phyloP scores from a whole-genome alignment of 2,888 invertebrate species.

The Troides aeacus region DNA sequence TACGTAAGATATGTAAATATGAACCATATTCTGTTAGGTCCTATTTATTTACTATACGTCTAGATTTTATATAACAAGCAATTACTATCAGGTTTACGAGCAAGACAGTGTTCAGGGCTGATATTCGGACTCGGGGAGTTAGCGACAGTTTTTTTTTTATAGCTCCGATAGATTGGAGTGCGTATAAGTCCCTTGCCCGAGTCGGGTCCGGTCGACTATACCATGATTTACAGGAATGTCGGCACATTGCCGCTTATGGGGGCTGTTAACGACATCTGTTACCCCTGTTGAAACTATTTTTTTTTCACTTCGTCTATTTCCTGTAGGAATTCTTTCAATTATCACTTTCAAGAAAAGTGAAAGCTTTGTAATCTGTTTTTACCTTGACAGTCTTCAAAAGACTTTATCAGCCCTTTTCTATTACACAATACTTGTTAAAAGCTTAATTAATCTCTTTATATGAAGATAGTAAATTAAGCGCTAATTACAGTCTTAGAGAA shows the following conservation, averaged over 20 bases:
- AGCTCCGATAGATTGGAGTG: constrained; percentile 4
- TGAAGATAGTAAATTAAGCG: no score
- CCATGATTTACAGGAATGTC: constrained; percentile 14
- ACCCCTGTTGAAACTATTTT: neutral
- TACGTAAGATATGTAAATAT: no score
- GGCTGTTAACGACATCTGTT: constrained; percentile 17
- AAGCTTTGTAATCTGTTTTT: no score
- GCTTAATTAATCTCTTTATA: no score
- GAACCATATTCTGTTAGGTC: neutral
- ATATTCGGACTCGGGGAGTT: constrained; percentile 1
- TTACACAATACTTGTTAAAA: no score
- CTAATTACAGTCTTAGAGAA: no score
- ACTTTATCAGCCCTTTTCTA: no score
- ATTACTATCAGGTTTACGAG: constrained; percentile 24
- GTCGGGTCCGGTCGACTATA: neutral
- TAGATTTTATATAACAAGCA: neutral
- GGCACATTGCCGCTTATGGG: neutral
- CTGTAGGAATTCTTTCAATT: neutral
- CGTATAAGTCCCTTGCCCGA: neutral
- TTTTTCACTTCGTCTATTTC: neutral
- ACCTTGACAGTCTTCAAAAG: no score
- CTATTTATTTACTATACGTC: neutral
- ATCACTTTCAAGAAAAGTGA: neutral
- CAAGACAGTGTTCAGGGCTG: neutral
- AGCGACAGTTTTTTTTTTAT: constrained; percentile 12